Evolutionary conservation across 2,113 vertebrate genomes (phyloP).

Genomic region (Aegypius monachus): DNA sequence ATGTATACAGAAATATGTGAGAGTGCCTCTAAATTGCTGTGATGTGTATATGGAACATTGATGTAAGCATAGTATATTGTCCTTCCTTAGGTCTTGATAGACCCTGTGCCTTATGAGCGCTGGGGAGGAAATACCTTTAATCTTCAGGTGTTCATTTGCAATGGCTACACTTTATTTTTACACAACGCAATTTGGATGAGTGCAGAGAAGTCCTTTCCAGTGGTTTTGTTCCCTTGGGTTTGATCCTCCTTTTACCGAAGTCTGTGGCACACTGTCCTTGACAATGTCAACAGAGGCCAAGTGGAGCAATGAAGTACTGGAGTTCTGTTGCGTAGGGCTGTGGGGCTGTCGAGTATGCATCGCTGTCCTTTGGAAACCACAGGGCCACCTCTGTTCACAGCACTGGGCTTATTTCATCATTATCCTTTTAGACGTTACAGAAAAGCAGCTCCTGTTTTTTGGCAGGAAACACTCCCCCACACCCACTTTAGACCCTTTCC

Average conservation of each 20-base stretch:
- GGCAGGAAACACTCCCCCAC: neutral
- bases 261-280: neutral
- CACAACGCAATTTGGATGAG: neutral
- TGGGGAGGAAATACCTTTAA: neutral
- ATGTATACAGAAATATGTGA: neutral
- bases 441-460: neutral
- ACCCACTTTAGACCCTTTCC: neutral
- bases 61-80: neutral
- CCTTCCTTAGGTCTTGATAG: neutral
- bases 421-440: neutral
- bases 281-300: neutral
- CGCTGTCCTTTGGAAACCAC: neutral
- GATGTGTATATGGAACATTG: neutral
- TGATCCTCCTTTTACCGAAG: neutral
- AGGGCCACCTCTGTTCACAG: neutral
- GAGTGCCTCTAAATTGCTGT: neutral
- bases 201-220: neutral
- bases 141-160: neutral
- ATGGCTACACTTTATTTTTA: neutral
- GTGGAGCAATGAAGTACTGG: neutral
- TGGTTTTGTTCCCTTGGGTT: neutral
- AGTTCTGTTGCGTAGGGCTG: neutral
- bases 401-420: neutral
- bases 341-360: fast-evolving
- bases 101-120: neutral